Evolutionary conservation across 1,140 invertebrate genomes (phyloP), one percentile per base, ranked within the genome.

Genomic region (Elymnias hypermnestra): DNA sequence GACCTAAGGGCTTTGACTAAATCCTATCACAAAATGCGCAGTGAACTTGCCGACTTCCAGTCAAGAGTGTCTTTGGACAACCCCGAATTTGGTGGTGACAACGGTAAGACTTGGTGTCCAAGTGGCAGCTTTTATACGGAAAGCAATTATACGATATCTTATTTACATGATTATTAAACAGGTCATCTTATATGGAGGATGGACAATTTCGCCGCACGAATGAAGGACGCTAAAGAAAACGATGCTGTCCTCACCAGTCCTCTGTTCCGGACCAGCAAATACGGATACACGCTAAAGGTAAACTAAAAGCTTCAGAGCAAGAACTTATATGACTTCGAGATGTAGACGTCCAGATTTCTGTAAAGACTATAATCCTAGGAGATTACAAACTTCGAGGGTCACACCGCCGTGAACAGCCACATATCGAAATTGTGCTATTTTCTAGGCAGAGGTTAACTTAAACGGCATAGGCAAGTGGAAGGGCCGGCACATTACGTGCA

Each of bases 381-480:
- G n/a, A n/a, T n/a, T n/a, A n/a, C n/a, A n/a, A n/a, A n/a, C n/a
- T n/a, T n/a, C n/a, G n/a, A n/a, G n/a, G n/a, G n/a, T n/a, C n/a
- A n/a, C n/a, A n/a, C n/a, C n/a, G n/a, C n/a, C n/a, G n/a, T n/a
- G n/a, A n/a, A n/a, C n/a, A n/a, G n/a, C n/a, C n/a, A n/a, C n/a
- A n/a, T n/a, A n/a, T n/a, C n/a, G n/a, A n/a, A n/a, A n/a, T 2
- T 14, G 7, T 12, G n/a, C 7, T 2, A 28, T 19, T 36, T 44
- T 49, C 2, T 53, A 92, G 90, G 78, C 92, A 13, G 88, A 92
- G 50, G 69, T 92, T 2, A 89, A 89, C 63, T 57, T 93, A 10
- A 93, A 94, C 57, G 92, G 92, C 5, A 87, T 91, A 18, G 91
- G 91, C 3, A 91, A 91, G 45, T 93, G 92, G 92, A 91, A 89